Evolutionary conservation across 2,113 vertebrate genomes (phyloP), one percentile per base, ranked within the genome.

Genomic region (Dicerorhinus sumatrensis): DNA sequence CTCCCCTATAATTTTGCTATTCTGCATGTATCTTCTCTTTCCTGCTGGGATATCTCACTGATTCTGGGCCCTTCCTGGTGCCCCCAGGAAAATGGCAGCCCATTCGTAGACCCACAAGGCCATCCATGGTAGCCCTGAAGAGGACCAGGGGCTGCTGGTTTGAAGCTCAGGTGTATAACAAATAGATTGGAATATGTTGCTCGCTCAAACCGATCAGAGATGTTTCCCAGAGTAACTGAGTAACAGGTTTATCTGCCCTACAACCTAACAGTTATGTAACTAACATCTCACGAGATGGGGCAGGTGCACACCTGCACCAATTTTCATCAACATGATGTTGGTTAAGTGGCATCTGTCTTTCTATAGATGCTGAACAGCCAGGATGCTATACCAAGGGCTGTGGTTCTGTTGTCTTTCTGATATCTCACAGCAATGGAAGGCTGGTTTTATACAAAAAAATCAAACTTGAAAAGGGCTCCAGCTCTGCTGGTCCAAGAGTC

Each of bases 281-380:
- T 11, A 2, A 3, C 21, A 9, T 31, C 48, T 67, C 6, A 23
- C 2, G 31, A 17, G 23, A 36, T 2, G 25, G 8, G 17, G 31
- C 48, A 67, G 46, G 16, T 1, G 8, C 48, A 20, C 11, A 31
- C 70, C 60, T 69, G 56, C 23, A 6, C 25, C 23, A 3, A 5
- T 25, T 23, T 39, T 39, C 4, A 6, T 69, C 16, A 36, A 10
- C 46, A 25, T 4, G 31, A 9, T 17, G 48, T 39, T 54, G 51
- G 18, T 12, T 7, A 46, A 20, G 17, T 20, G 36, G 62, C 80
- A 20, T 25, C 31, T 39, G 70, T 33, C 13, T 77, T 79, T 39
- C 23, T 6, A 1, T 33, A 5, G 51, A 70, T 20, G 8, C 25
- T 2, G 0, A 29, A 7, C 5, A 51, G 3, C 3, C 25, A 39